Base-by-base conservation (phyloP, 2,888 invertebrate species). In the Calliphora vomitoria region DNA sequence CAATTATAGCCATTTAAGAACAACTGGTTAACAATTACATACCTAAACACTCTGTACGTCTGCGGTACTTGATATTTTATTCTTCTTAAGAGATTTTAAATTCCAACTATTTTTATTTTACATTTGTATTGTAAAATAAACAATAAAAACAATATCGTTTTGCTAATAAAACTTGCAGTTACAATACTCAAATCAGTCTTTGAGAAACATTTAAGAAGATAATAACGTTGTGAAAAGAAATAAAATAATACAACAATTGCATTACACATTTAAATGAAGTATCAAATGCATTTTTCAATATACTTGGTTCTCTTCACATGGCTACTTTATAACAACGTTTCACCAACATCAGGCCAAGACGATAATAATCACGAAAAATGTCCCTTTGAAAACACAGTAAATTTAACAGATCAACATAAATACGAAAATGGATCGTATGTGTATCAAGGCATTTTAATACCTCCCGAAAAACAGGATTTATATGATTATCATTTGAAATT, bases 341-440 rank as follows among this genome's bases (percentile, higher is more conserved):
- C n/a, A 13, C 0, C 2, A 0, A n/a, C n/a, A 62, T 11, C 25
- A 25, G 31, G 25, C 6, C 25, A 11, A 11, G 25, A 25, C 25
- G 20, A 11, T 8, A 31, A 60, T 41, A 10, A 8, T 44, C 44
- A 10, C 8, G 35, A 62, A 11, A 13, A 62, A 38, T 91, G 91
- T 66, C 80, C 74, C 10, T 91, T 86, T 68, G 69, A 82, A 18
- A 89, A 90, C 8, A 90, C 91, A 13, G 90, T 91, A 0, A 89
- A 92, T 81, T 89, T 92, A 55, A 90, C 90, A 0, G 78, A 82
- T 18, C 89, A 89, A 13, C 50, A 60, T 2, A 71, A 60, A 35
- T 81, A 89, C 10, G 5, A 18, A 6, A 90, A 91, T 71, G 91
- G 91, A 20, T 90, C 90, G 0, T 90, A 91, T 71, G 15, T 90